phyloP scores from a whole-genome alignment of 2,888 invertebrate genomes.

The Falcaria lacertinaria region DNA sequence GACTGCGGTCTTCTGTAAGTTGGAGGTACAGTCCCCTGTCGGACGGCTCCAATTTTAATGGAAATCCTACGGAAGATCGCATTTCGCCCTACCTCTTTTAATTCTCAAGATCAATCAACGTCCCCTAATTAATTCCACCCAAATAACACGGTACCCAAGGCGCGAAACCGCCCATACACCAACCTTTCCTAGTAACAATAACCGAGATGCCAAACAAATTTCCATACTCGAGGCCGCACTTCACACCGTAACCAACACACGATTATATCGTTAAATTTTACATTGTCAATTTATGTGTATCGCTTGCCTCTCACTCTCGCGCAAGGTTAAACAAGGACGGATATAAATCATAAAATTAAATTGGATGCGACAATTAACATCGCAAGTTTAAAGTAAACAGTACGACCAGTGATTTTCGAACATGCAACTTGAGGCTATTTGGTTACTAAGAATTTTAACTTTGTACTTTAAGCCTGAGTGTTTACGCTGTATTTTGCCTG shows the following conservation, averaged over 20 bases:
- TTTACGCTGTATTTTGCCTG: conserved; percentile 26
- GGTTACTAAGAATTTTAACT: conserved; percentile 23
- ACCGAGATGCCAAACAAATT: conserved; percentile 13
- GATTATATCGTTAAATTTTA: conserved; percentile 65
- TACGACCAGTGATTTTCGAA: conserved; percentile 33
- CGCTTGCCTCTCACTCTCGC: conserved; percentile 38
- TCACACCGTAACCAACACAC: conserved; percentile 30
- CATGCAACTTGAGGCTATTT: conserved; percentile 30
- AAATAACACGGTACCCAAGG: neutral
- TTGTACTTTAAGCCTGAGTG: conserved; percentile 23
- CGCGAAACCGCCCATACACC: neutral
- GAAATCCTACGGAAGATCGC: too few species aligned
- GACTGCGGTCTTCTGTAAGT: too few species aligned
- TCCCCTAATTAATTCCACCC: neutral
- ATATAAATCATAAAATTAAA: conserved; percentile 46
- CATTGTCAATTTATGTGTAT: conserved; percentile 56
- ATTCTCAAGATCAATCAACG: neutral
- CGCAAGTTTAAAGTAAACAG: conserved; percentile 60
- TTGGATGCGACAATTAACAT: conserved; percentile 58
- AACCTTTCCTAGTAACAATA: conserved; percentile 31
- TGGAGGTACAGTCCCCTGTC: too few species aligned
- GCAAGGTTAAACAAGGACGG: conserved; percentile 25
- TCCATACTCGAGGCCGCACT: conserved; percentile 15
- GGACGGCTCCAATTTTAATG: too few species aligned
- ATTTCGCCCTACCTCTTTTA: neutral